Conservation (phyloP, 2,797 vertebrate species). For the Argentina silus region DNA sequence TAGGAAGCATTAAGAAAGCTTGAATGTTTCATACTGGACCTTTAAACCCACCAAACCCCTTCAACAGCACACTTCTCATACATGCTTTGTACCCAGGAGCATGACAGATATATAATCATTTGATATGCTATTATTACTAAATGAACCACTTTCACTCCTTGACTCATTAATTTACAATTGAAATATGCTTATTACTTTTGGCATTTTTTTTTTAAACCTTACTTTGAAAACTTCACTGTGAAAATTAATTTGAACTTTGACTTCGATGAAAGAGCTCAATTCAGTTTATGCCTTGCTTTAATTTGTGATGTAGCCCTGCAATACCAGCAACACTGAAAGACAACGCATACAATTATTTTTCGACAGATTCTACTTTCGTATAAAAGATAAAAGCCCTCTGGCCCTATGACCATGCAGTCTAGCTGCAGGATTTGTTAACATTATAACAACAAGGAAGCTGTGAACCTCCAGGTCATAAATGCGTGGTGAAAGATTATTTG, state of each 20-base stretch:
- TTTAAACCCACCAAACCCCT: too few relatives aligned
- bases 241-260: background rate
- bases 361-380: background rate
- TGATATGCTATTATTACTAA: background rate
- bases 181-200: background rate
- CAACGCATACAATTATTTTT: background rate
- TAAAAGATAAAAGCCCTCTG: background rate
- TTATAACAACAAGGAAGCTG: background rate
- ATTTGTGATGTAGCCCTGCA: background rate
- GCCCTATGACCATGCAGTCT: background rate
- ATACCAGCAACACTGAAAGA: conserved; percentile 4
- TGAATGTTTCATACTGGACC: too few relatives aligned
- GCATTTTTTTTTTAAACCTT: too few relatives aligned
- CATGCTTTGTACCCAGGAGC: background rate
- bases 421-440: conserved; percentile 9
- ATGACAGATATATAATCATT: background rate
- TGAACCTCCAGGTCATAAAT: background rate
- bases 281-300: background rate
- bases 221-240: background rate
- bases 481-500: background rate
- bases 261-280: conserved; percentile 6
- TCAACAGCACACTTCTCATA: background rate
- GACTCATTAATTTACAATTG: background rate
- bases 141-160: background rate
- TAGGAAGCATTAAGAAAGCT: too few relatives aligned